Percentiles rank a stretch among this genome's conserved stretches.
Evolutionary conservation across 2,888 invertebrate species (phyloP).

Genomic region (Eupithecia pulchellata): DNA sequence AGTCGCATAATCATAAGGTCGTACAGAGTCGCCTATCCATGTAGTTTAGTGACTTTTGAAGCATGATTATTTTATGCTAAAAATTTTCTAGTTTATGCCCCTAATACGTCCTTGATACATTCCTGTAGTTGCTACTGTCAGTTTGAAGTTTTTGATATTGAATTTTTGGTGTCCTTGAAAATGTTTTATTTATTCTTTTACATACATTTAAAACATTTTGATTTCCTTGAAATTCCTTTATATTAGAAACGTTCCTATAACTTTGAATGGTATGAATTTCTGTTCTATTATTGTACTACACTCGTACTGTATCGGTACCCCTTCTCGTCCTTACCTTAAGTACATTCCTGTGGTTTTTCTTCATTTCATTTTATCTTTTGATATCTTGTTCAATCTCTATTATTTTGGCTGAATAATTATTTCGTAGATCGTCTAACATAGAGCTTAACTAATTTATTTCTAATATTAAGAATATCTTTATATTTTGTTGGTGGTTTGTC

Average conservation of each 20-base stretch:
- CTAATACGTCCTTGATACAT: neutral
- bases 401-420: neutral
- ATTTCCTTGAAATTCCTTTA: neutral
- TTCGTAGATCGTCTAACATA: neutral
- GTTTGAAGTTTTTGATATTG: neutral
- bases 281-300: too few relatives aligned
- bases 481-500: neutral
- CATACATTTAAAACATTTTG: neutral
- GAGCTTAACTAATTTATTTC: neutral
- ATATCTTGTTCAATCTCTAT: neutral
- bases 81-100: neutral
- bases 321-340: neutral
- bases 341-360: slow-evolving; percentile 15
- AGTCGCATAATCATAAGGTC: neutral
- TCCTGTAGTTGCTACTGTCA: neutral
- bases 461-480: neutral
- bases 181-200: neutral
- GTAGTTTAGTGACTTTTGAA: slow-evolving; percentile 1
- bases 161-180: neutral
- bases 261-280: neutral
- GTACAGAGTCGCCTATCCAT: neutral
- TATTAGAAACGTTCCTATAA: neutral
- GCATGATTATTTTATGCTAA: neutral
- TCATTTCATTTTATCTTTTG: neutral
- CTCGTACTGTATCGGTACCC: neutral